Evolutionary conservation across 2,113 vertebrate genomes (phyloP).

Genomic region (Stegostoma tigrinum): DNA sequence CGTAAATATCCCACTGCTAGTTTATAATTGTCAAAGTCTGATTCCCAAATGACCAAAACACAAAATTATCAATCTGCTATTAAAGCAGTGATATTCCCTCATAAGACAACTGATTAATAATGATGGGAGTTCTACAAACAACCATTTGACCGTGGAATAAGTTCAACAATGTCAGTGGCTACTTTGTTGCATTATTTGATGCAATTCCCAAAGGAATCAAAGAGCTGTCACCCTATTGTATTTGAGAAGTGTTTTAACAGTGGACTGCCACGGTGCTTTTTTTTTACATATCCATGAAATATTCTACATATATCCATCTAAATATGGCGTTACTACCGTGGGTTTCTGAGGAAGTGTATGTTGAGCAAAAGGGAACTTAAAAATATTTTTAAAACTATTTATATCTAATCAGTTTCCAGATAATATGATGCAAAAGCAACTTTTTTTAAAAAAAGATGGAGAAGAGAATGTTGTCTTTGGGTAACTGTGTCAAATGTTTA

Average conservation of each 20-base stretch:
- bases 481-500: neutral
- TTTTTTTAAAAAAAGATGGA: neutral
- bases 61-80: too few species aligned
- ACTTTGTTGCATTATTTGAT: neutral
- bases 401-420: neutral
- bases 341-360: neutral
- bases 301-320: neutral
- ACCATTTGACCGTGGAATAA: neutral
- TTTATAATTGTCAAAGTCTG: neutral
- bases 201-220: neutral
- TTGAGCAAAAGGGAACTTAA: neutral
- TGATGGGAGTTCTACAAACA: neutral
- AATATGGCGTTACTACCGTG: neutral
- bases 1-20: neutral
- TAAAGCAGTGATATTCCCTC: neutral
- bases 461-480: neutral
- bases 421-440: neutral
- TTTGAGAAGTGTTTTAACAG: neutral
- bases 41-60: too few species aligned
- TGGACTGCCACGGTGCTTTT: neutral
- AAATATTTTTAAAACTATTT: neutral
- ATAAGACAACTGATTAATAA: neutral
- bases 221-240: neutral
- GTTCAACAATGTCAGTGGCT: neutral
- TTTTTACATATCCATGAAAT: neutral